A percentile compares a stretch with the other conserved stretches of the same genome.
Evolutionary conservation across 1,140 invertebrate genomes (phyloP).

Genomic region (Drosophila truncata): DNA sequence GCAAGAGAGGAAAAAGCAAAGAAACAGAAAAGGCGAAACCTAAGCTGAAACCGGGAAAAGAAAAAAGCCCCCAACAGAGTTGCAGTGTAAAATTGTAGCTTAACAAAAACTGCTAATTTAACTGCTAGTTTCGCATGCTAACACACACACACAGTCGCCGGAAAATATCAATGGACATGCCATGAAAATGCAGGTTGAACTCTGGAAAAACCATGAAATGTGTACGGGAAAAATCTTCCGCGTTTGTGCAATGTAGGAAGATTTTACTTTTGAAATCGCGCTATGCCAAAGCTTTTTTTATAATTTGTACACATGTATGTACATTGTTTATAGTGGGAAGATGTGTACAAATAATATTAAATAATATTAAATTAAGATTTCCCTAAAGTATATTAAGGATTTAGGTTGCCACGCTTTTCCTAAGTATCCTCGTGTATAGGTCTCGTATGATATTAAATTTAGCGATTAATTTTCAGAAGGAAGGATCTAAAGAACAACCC

Average conservation of each 20-base stretch:
- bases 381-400: neutral
- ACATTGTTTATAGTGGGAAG: neutral
- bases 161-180: conserved; percentile 71
- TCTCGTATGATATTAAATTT: no score
- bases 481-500: no score
- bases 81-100: conserved; percentile 69
- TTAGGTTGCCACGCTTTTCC: no score
- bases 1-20: conserved; percentile 52
- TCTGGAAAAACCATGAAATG: conserved; percentile 75
- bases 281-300: neutral
- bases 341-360: neutral
- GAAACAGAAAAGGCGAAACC: conserved; percentile 34
- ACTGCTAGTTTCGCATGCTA: conserved; percentile 76
- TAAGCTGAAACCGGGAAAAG: conserved; percentile 29
- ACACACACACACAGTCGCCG: conserved; percentile 31
- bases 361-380: neutral
- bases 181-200: conserved; percentile 71
- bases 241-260: conserved; percentile 83
- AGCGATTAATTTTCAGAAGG: neutral
- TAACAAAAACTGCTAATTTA: conserved; percentile 78
- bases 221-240: conserved; percentile 73
- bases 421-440: no score
- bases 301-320: neutral
- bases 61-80: conserved; percentile 40
- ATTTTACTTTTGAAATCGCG: conserved; percentile 63